Percentiles rank a stretch among this genome's conserved stretches.
Conservation (phyloP, 1,140 invertebrate species). For the Danaus melanippus region DNA sequence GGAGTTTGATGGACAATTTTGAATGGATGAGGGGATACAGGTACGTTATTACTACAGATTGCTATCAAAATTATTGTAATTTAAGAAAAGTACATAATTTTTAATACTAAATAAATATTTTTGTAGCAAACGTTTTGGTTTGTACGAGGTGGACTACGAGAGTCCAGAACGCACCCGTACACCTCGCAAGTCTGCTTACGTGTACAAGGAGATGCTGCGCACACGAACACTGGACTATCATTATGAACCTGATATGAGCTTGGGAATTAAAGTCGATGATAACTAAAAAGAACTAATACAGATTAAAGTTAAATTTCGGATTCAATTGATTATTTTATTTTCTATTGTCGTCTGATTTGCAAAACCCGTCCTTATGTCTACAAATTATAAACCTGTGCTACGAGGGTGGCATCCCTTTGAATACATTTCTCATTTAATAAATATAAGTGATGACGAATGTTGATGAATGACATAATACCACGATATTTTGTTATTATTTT, state of each 20-base stretch:
- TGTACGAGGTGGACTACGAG: constrained; percentile 81
- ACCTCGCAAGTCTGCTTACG: constrained; percentile 77
- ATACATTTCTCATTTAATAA: too few species aligned
- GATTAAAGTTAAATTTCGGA: too few species aligned
- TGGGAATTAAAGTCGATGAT: constrained; percentile 27
- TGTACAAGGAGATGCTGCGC: constrained; percentile 72
- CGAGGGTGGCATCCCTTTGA: too few species aligned
- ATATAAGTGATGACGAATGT: too few species aligned
- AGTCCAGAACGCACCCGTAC: constrained; percentile 75
- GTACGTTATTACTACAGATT: constrained; percentile 46
- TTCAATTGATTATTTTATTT: too few species aligned
- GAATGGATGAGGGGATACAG: constrained; percentile 73
- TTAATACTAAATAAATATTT: constrained; percentile 6
- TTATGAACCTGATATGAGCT: constrained; percentile 44
- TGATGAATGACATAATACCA: too few species aligned
- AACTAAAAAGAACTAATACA: constrained; percentile 10
- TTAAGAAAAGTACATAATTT: too few species aligned
- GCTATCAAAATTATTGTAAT: too few species aligned
- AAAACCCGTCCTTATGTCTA: too few species aligned
- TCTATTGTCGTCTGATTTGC: too few species aligned
- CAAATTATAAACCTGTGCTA: too few species aligned
- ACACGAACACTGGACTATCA: constrained; percentile 58
- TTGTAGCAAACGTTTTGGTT: constrained; percentile 78
- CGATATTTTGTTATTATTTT: too few species aligned
- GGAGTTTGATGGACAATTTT: constrained; percentile 79